phyloP scores from a whole-genome alignment of 2,113 vertebrate species.

The Chitala chitala region DNA sequence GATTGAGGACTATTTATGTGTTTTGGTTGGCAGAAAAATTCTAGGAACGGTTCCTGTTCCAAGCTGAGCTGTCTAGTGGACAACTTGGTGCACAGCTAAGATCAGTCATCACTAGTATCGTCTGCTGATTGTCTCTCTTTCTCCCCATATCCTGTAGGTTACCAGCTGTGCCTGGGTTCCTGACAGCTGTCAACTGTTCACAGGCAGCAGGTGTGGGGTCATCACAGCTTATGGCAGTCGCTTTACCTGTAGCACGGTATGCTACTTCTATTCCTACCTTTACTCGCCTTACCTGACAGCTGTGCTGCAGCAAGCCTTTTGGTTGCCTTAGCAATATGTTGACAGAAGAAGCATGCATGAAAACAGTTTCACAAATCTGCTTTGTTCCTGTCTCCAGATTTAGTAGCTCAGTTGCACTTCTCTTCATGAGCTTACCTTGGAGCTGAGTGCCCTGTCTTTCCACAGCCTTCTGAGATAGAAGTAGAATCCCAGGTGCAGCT shows the following conservation, averaged over 20 bases:
- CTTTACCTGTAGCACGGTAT: slow-evolving; percentile 78
- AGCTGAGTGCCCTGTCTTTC: neutral
- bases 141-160: slow-evolving; percentile 61
- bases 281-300: neutral
- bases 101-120: no score
- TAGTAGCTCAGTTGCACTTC: neutral
- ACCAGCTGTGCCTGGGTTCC: slow-evolving; percentile 96
- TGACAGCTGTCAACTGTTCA: slow-evolving; percentile 96
- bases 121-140: neutral
- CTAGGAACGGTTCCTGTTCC: no score
- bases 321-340: no score
- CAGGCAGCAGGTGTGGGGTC: slow-evolving; percentile 89
- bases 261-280: slow-evolving; percentile 48
- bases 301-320: slow-evolving; percentile 24
- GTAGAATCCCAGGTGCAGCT: slow-evolving; percentile 89
- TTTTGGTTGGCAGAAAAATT: no score
- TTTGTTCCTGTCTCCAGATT: neutral
- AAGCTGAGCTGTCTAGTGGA: no score
- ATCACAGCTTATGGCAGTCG: slow-evolving; percentile 92
- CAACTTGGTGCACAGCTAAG: no score
- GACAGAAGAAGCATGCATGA: no score
- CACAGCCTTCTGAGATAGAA: slow-evolving; percentile 89
- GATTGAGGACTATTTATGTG: no score
- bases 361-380: no score
- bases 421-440: neutral